A percentile compares a stretch with the other conserved stretches of the same genome.
Evolutionary conservation across 1,140 invertebrate species (phyloP).

Genomic region (Heliconius hewitsoni): DNA sequence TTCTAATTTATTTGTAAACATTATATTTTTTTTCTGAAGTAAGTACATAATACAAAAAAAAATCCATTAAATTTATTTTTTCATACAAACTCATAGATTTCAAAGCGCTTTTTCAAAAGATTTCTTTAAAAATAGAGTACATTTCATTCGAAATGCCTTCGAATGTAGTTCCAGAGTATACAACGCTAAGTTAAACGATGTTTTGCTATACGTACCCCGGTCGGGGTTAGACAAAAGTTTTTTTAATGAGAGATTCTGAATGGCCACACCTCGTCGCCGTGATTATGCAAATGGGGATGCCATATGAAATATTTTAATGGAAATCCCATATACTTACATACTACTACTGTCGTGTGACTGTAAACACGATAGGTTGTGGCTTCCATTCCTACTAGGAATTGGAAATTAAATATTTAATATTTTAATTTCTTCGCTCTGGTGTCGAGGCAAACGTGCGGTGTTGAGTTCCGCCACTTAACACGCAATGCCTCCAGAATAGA

Average conservation of each 20-base stretch:
- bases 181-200: slow-evolving; percentile 4
- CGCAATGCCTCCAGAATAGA: no score
- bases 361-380: no score
- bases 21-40: no score
- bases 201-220: not conserved
- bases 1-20: no score
- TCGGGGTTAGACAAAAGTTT: slow-evolving; percentile 5
- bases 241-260: slow-evolving; percentile 15
- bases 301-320: slow-evolving; percentile 1
- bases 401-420: no score
- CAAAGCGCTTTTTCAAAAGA: not conserved
- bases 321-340: not conserved
- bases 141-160: not conserved
- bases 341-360: no score
- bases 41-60: no score
- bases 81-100: not conserved
- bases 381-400: no score
- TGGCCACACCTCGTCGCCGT: not conserved
- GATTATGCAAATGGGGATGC: not conserved
- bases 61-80: not conserved
- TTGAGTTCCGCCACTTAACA: no score
- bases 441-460: no score
- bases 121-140: not conserved
- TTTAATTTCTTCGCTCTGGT: no score
- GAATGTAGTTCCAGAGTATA: slow-evolving; percentile 1